phyloP scores from a whole-genome alignment of 2,797 vertebrate species.

The Fringilla coelebs region DNA sequence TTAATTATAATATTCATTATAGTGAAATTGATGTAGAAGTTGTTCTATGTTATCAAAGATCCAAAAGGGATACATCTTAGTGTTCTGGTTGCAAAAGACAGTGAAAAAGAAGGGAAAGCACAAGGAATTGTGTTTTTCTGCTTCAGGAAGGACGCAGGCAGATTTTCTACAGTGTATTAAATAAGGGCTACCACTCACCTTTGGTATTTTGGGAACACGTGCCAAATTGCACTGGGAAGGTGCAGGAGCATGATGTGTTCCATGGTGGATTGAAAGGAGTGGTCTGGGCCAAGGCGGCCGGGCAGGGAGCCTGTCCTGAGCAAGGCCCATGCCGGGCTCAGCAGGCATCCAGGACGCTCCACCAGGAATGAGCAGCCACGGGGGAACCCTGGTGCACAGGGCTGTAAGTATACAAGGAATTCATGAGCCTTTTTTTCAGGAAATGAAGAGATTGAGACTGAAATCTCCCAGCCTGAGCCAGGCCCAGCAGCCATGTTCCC shows the following conservation, averaged over 20 bases:
- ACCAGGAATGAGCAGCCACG: rapidly evolving
- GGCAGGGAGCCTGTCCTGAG: not conserved
- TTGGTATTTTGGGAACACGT: not conserved
- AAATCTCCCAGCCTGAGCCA: not conserved
- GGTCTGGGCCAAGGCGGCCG: not conserved
- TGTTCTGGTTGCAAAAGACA: not conserved
- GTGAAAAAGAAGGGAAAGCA: not conserved
- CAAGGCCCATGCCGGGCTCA: not conserved
- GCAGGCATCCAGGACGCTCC: not conserved
- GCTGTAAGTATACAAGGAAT: not conserved
- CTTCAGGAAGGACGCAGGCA: not conserved
- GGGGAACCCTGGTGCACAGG: rapidly evolving
- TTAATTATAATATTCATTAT: not conserved
- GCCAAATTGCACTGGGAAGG: not conserved
- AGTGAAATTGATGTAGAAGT: not conserved
- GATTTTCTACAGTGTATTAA: not conserved
- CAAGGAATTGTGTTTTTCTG: not conserved
- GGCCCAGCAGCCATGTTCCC: not conserved
- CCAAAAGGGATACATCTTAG: not conserved
- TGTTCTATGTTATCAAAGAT: not conserved
- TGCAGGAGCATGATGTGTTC: not conserved
- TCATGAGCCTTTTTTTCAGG: not conserved
- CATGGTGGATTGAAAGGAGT: not conserved
- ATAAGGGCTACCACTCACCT: not conserved
- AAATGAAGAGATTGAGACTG: not conserved